Base-by-base conservation (phyloP, 2,888 invertebrate genomes). In the Osedax fenrisi region DNA sequence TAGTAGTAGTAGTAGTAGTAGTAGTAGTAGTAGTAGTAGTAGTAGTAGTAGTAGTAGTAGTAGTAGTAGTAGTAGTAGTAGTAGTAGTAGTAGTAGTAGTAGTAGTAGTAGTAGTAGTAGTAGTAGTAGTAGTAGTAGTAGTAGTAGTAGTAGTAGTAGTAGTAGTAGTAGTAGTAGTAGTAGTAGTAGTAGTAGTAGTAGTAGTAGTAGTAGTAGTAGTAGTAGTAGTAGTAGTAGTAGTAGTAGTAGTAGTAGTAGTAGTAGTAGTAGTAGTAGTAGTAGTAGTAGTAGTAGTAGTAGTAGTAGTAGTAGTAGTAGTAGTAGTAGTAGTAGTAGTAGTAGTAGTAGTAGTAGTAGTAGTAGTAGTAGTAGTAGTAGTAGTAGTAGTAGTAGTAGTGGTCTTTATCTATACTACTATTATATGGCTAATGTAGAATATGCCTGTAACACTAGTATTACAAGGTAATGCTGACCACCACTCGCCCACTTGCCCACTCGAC, bases 251-350 rank as follows among this genome's bases (percentile, higher is more conserved):
- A 76, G 75, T 76, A 76, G 75, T 76, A 75, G 75, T 75, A 72
- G 76, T 76, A 76, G 75, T 75, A 76, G 75, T 76, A 23, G 75
- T n/a, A 64, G 67, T 21, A 66, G 75, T 0, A 62, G 62, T 13
- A 76, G 75, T 2, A 76, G 75, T 23, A 67, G 61, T 21, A 76
- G 64, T 26, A 76, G 75, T 10, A 17, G 27, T 17, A 76, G 1
- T 3, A 66, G 27, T 26, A 59, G 62, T 21, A 76, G 27, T 13
- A 62, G n/a, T 75, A 76, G 75, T 76, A 76, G 75, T 76, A 76
- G 76, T 76, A 76, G 75, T 76, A 76, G 76, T 76, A 76, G 75
- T 76, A 75, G 76, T 76, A 73, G 75, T 76, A 76, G 76, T 75
- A 73, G 76, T 72, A 67, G 76, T 75, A 75, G 76, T 75, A 76